Evolutionary conservation across 2,888 invertebrate genomes (phyloP).

Genomic region (Drymonia ruficornis): DNA sequence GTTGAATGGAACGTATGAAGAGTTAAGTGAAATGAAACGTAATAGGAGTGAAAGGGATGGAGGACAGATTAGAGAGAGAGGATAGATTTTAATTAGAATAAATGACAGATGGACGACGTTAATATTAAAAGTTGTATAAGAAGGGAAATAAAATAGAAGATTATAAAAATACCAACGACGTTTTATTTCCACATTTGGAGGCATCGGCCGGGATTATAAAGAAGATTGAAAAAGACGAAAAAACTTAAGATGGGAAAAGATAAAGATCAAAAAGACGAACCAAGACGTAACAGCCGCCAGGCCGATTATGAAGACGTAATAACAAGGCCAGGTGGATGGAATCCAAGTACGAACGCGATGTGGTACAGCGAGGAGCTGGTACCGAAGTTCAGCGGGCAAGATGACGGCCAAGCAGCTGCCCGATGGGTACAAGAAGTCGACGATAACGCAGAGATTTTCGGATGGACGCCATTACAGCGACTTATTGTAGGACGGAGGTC

Average conservation of each 20-base stretch:
- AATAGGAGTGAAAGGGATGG: no score
- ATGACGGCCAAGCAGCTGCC: slow-evolving; percentile 6
- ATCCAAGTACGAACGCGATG: not conserved
- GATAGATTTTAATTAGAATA: no score
- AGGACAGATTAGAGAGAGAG: no score
- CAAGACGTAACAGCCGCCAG: not conserved
- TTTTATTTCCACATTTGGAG: no score
- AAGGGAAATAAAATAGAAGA: no score
- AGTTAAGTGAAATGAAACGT: no score
- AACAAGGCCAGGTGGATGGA: not conserved
- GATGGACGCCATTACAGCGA: slow-evolving; percentile 17
- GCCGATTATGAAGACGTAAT: not conserved
- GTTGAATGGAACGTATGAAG: no score
- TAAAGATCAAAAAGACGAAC: not conserved
- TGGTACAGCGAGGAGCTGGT: not conserved
- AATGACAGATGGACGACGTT: no score
- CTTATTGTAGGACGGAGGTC: slow-evolving; percentile 15
- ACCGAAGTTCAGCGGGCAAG: slow-evolving; percentile 6
- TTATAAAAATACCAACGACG: no score
- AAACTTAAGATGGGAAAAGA: not conserved
- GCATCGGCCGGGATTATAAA: no score
- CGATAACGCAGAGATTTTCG: slow-evolving; percentile 16
- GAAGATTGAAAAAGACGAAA: no score
- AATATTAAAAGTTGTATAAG: no score
- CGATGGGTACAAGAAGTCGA: slow-evolving; percentile 10